Evolutionary conservation across 2,888 invertebrate species (phyloP).

Genomic region (Perizoma affinitatum): DNA sequence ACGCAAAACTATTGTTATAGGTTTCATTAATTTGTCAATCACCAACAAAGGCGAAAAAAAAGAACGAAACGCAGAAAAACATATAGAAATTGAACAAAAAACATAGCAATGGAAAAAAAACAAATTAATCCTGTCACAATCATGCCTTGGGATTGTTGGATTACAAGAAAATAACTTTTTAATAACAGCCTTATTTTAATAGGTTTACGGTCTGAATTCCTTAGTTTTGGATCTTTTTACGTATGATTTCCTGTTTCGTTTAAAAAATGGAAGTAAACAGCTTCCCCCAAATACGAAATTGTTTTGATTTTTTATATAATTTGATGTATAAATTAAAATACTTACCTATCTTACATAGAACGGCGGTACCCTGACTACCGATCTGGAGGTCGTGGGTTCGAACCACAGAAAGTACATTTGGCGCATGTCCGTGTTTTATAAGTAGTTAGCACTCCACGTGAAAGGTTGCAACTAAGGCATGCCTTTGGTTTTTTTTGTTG

Average conservation of each 20-base stretch:
- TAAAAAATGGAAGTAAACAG: slow-evolving; percentile 21
- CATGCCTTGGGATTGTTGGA: slow-evolving; percentile 4
- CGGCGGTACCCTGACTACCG: too few species aligned
- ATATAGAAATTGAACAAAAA: slow-evolving; percentile 4
- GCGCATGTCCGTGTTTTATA: too few species aligned
- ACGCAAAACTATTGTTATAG: too few species aligned
- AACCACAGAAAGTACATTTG: too few species aligned
- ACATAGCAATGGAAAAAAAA: not conserved
- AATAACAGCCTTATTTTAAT: not conserved
- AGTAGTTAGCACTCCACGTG: too few species aligned
- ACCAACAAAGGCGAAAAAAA: not conserved
- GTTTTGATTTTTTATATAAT: slow-evolving; percentile 4
- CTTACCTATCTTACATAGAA: too few species aligned
- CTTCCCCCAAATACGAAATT: slow-evolving; percentile 19
- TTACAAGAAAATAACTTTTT: not conserved
- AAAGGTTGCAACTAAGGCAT: too few species aligned
- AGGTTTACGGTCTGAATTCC: not conserved
- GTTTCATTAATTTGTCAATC: too few species aligned
- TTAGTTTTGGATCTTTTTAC: not conserved
- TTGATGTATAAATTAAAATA: not conserved
- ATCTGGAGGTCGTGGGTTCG: too few species aligned
- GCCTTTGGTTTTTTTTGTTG: too few species aligned
- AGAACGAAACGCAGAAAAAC: slow-evolving; percentile 1
- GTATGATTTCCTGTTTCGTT: slow-evolving; percentile 8
- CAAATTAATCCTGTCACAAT: slow-evolving; percentile 18